These are phyloP conservation scores for Pimpla rufipes DNA, from an alignment of 2,888 invertebrate species.

Conservation along the genomic window DNA sequence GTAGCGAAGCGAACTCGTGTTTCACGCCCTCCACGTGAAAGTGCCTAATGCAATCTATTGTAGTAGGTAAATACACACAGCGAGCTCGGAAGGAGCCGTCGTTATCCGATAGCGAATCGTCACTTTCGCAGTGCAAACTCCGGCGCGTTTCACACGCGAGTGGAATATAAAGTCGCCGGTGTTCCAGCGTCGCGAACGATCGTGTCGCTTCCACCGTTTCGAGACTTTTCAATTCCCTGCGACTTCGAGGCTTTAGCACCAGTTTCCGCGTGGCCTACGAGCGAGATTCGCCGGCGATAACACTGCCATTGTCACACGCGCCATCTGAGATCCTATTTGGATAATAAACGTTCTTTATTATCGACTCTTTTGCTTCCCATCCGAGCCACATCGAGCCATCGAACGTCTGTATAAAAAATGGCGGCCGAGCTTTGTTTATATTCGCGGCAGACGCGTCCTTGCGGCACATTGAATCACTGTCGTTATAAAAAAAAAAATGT, in stretches of 20 bases:
- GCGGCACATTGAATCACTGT: neutral
- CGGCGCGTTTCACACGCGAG: neutral
- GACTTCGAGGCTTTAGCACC: neutral
- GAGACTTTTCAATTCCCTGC: neutral
- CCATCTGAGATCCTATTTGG: neutral
- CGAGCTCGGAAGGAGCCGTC: neutral
- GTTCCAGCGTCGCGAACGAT: neutral
- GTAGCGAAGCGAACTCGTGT: neutral
- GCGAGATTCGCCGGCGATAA: neutral
- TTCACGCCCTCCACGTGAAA: neutral
- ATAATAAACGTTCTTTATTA: constrained; percentile 5
- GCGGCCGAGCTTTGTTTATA: neutral
- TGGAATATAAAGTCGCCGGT: neutral
- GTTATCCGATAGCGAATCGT: neutral
- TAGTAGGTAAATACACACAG: too few species aligned
- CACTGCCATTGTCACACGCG: neutral
- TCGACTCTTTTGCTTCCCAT: neutral
- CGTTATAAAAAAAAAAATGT: neutral
- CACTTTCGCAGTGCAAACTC: neutral
- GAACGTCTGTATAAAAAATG: neutral
- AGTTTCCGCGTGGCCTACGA: constrained; percentile 5
- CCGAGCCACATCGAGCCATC: neutral
- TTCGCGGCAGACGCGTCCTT: neutral
- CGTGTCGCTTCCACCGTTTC: neutral
- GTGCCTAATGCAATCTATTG: neutral